Conservation (phyloP, 2,888 invertebrate species). For the Limnephilus rhombicus region DNA sequence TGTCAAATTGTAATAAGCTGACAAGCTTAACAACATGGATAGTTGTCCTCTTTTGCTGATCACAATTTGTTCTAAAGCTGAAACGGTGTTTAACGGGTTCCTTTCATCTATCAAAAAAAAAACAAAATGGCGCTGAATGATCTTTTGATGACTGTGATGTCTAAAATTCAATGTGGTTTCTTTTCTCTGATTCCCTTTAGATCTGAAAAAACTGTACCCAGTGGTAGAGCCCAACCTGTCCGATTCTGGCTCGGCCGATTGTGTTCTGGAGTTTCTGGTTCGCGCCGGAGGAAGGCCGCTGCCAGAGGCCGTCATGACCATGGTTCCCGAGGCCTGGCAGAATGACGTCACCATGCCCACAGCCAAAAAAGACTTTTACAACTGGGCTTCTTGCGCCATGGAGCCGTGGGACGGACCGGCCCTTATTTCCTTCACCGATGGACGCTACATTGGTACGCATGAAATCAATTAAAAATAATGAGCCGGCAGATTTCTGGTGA, state of each 20-base stretch:
- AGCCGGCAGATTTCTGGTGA: no score
- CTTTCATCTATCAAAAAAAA: no score
- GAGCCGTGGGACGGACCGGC: constrained; percentile 99
- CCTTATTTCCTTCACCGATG: constrained; percentile 97
- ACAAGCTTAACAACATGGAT: no score
- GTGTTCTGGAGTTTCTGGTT: constrained; percentile 97
- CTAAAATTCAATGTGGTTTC: background rate
- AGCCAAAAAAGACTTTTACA: constrained; percentile 96
- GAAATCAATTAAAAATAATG: background rate
- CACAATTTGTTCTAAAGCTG: no score
- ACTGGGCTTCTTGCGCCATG: constrained; percentile 98
- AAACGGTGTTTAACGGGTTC: no score
- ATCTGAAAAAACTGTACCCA: constrained; percentile 93
- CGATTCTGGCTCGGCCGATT: constrained; percentile 98
- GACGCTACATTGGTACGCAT: constrained; percentile 91
- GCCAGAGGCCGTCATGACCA: constrained; percentile 99
- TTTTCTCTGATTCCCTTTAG: constrained; percentile 68
- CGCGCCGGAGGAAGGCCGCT: constrained; percentile 94
- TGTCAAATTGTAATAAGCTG: no score
- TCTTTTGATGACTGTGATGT: no score
- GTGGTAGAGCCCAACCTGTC: constrained; percentile 98
- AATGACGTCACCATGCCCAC: constrained; percentile 94
- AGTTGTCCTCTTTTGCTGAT: no score
- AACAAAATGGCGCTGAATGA: no score
- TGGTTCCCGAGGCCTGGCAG: constrained; percentile 99